Percentiles rank a stretch among this genome's conserved stretches.
Evolutionary conservation across 2,797 vertebrate species (phyloP).

Genomic region (Poecilia wingei): DNA sequence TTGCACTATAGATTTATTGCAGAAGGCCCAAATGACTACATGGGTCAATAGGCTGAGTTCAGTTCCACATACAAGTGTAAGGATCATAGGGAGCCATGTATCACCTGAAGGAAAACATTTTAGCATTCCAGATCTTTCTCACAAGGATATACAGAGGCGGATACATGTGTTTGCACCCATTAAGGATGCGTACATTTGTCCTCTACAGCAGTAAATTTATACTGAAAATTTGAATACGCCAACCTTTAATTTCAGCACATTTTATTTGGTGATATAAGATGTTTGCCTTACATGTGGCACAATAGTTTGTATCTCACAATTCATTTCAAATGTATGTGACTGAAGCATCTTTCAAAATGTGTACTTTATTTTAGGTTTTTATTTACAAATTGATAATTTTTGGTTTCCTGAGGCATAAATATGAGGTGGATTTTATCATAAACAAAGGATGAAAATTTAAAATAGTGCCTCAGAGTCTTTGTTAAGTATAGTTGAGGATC

Average conservation of each 20-base stretch:
- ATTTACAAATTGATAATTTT: not conserved
- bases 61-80: slow-evolving; percentile 11
- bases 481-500: not conserved
- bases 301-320: not conserved
- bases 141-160: not conserved
- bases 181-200: not conserved
- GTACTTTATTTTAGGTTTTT: not conserved
- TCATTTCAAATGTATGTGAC: not conserved
- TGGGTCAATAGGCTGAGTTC: slow-evolving; percentile 38
- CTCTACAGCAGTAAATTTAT: not conserved
- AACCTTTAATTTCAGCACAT: not conserved
- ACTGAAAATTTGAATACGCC: not conserved
- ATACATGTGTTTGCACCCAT: not conserved
- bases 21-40: slow-evolving; percentile 38
- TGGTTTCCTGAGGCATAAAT: not conserved
- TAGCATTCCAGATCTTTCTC: slow-evolving; percentile 6
- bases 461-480: not conserved
- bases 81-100: slow-evolving; percentile 17
- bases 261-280: not conserved
- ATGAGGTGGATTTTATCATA: not conserved
- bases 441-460: not conserved
- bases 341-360: not conserved
- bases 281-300: not conserved
- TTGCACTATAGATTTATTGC: slow-evolving; percentile 44
- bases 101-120: slow-evolving; percentile 23